Evolutionary conservation across 2,888 invertebrate species (phyloP).

Genomic region (Limenitis arthemis): DNA sequence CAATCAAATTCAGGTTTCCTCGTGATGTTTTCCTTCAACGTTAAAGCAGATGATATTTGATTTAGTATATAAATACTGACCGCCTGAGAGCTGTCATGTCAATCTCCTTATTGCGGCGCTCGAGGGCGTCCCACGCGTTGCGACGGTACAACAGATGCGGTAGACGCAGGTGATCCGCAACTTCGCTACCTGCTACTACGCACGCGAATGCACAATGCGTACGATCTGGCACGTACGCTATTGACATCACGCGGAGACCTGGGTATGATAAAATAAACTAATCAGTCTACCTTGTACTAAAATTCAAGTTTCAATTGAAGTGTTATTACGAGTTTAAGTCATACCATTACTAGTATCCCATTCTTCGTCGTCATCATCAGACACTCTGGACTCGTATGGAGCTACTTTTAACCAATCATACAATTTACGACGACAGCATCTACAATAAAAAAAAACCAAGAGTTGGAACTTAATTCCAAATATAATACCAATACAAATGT

Average conservation of each 20-base stretch:
- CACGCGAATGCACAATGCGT: constrained; percentile 91
- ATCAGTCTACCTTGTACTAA: too few relatives aligned
- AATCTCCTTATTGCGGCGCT: constrained; percentile 55
- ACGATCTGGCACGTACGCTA: constrained; percentile 90
- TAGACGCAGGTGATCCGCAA: constrained; percentile 90
- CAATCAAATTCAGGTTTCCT: too few relatives aligned
- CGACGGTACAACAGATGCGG: constrained; percentile 89
- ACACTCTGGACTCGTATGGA: constrained; percentile 77
- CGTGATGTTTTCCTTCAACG: too few relatives aligned
- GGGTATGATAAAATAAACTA: background rate
- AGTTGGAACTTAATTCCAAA: too few relatives aligned
- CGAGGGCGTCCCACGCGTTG: constrained; percentile 69
- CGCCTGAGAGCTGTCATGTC: constrained; percentile 57
- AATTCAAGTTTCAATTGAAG: too few relatives aligned
- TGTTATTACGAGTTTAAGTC: background rate
- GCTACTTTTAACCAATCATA: constrained; percentile 93
- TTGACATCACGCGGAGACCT: constrained; percentile 86
- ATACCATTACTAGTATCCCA: constrained; percentile 83
- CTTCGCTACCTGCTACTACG: constrained; percentile 89
- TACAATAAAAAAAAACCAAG: constrained; percentile 21
- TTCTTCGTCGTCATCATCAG: constrained; percentile 92
- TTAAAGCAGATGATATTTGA: too few relatives aligned
- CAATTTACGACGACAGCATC: constrained; percentile 86
- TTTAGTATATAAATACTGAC: constrained; percentile 26
- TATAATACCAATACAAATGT: too few relatives aligned